A percentile compares a stretch with the other conserved stretches of the same genome.
phyloP scores from a whole-genome alignment of 2,888 invertebrate genomes.

The Bellardia bayeri region DNA sequence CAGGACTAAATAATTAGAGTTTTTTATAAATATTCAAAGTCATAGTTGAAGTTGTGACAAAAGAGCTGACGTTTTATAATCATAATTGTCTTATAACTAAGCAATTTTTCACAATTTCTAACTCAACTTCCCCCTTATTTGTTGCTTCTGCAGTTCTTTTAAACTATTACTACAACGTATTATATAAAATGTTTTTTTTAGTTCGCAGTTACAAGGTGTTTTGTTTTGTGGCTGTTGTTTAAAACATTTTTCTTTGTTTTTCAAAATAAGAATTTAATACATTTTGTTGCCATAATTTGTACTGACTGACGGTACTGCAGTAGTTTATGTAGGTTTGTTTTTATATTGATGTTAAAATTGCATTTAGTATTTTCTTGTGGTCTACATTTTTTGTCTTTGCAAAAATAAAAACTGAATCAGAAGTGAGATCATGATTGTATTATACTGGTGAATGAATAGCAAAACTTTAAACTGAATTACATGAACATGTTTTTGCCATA shows the following conservation, averaged over 20 bases:
- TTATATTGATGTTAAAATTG: constrained; percentile 7
- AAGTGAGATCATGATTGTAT: constrained; percentile 68
- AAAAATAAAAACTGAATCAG: constrained; percentile 40
- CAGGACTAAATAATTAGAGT: too few species aligned
- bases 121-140: not conserved
- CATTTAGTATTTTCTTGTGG: constrained; percentile 43
- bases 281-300: constrained; percentile 56
- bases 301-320: constrained; percentile 1
- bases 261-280: constrained; percentile 37
- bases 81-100: too few species aligned
- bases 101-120: too few species aligned
- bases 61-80: too few species aligned
- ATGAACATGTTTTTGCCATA: constrained; percentile 26
- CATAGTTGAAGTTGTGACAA: too few species aligned
- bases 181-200: constrained; percentile 5
- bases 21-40: too few species aligned
- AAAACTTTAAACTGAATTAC: constrained; percentile 21
- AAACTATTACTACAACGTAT: not conserved
- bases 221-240: constrained; percentile 14
- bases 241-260: not conserved
- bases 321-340: constrained; percentile 48
- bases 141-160: not conserved
- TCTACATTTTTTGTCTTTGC: constrained; percentile 58
- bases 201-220: constrained; percentile 36
- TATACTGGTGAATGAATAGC: constrained; percentile 31